These are phyloP conservation scores for Microdon myrmicae DNA, from an alignment of 2,888 invertebrate genomes.

Conservation along the genomic window DNA sequence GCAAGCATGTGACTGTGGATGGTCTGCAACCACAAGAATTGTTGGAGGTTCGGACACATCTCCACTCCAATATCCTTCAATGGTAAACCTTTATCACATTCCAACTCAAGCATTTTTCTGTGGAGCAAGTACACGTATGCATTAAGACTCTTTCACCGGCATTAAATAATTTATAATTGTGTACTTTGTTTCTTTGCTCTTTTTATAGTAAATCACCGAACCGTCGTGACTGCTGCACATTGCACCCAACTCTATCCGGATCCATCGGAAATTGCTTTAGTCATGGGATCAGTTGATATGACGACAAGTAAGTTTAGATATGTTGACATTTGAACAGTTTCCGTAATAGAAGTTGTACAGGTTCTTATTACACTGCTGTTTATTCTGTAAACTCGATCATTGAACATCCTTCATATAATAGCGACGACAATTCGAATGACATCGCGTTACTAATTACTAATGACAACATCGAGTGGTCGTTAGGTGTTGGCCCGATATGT, in stretches of 20 bases:
- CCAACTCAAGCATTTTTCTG: too few species aligned
- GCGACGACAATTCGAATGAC: constrained; percentile 65
- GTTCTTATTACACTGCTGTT: constrained; percentile 61
- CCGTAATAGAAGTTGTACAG: neutral
- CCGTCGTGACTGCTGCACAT: constrained; percentile 70
- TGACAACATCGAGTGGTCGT: constrained; percentile 66
- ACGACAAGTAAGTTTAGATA: constrained; percentile 63
- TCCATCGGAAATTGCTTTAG: constrained; percentile 59
- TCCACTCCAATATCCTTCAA: too few species aligned
- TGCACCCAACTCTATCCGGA: constrained; percentile 60
- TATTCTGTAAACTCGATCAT: constrained; percentile 62
- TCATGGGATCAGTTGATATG: constrained; percentile 70
- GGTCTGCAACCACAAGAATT: too few species aligned
- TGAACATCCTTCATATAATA: constrained; percentile 56
- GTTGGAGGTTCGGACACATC: too few species aligned
- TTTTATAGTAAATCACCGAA: constrained; percentile 59
- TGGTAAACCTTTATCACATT: too few species aligned
- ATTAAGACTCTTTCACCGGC: too few species aligned
- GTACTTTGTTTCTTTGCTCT: too few species aligned
- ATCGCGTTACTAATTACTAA: constrained; percentile 68
- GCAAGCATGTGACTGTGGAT: too few species aligned
- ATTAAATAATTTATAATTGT: too few species aligned
- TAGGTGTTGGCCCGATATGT: constrained; percentile 72
- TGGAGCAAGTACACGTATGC: too few species aligned
- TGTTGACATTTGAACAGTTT: too few species aligned